Base-by-base conservation (phyloP, 1,140 invertebrate genomes). In the Sarcophaga peregrina region DNA sequence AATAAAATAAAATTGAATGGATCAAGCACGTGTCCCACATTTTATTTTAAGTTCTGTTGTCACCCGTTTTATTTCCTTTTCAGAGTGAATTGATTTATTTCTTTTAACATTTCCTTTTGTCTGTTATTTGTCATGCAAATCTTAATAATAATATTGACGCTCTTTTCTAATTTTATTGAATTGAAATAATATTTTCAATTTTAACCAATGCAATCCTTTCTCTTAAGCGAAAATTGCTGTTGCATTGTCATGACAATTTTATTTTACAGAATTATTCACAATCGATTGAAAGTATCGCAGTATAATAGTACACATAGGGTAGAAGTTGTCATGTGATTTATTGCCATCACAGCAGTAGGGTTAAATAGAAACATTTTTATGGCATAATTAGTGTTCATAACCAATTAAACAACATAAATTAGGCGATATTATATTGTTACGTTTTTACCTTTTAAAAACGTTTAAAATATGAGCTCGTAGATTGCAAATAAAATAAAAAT, bases 11-110 rank as follows among this genome's bases (percentile, higher is more conserved):
- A 9, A 25, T 9, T 13, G 17, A 20, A 20, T 17, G 17, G 20
- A 1, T 25, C 17, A 68, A 68, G 20, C 62, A 68, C 62, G 62
- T 68, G 62, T 68, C 62, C 62, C 20, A 68, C n/a, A 68, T 68
- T 68, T 68, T 68, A 68, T 68, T 68, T 17, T 58, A 58, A 9
- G 5, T 58, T 58, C 5, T 17, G 20, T 20, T 68, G 58, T 68
- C 17, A 58, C 13, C 15, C n/a, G 15, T 6, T 58, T 58, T 58
- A 37, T 37, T 37, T 37, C 25, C 25, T 68, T 25, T 17, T n/a
- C 15, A 13, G 15, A 9, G 17, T 68, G 62, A 17, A 25, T 68
- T 68, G 62, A 68, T 68, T 68, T 68, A 68, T 68, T 68, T 68
- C 17, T 68, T 20, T n/a, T n/a, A 13, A 5, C 15, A n/a, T 58